Evolutionary conservation across 2,113 vertebrate genomes (phyloP).

Genomic region (Rhinichthys klamathensis): DNA sequence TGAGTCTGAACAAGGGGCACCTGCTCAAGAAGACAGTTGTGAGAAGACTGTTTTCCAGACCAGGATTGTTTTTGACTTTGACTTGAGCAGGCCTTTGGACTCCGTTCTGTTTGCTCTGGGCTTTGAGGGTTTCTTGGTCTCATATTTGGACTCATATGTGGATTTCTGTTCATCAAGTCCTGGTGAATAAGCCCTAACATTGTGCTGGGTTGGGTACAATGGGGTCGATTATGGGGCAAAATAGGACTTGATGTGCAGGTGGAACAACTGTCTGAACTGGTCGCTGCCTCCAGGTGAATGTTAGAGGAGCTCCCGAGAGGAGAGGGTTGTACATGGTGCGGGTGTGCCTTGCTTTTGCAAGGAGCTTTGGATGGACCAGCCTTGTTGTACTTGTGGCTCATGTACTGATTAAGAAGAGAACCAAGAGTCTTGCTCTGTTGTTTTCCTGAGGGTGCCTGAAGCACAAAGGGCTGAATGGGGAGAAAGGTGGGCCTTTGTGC

Average conservation of each 20-base stretch:
- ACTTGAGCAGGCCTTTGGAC: constrained; percentile 16
- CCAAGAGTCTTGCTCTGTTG: constrained; percentile 77
- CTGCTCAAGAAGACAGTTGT: constrained; percentile 33
- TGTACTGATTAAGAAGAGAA: constrained; percentile 85
- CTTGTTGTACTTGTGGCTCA: constrained; percentile 81
- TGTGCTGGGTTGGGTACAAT: constrained; percentile 59
- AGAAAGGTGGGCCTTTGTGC: constrained; percentile 93
- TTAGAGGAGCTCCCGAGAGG: constrained; percentile 82
- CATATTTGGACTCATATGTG: neutral
- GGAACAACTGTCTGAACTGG: constrained; percentile 84
- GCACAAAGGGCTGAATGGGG: constrained; percentile 94
- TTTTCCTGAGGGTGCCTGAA: constrained; percentile 84
- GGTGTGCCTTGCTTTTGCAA: constrained; percentile 65
- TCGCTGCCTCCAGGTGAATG: constrained; percentile 77
- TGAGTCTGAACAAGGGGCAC: constrained; percentile 29
- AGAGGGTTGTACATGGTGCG: constrained; percentile 77
- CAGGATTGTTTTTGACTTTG: neutral
- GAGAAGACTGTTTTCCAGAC: constrained; percentile 62
- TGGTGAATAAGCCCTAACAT: constrained; percentile 62
- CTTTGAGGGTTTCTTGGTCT: neutral
- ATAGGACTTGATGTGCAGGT: constrained; percentile 80
- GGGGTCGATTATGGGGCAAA: constrained; percentile 43
- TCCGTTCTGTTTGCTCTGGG: constrained; percentile 7
- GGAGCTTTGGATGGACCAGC: constrained; percentile 58
- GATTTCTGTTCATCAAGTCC: constrained; percentile 69